Evolutionary conservation across 2,797 vertebrate species (phyloP).

Genomic region (Tapirus indicus): DNA sequence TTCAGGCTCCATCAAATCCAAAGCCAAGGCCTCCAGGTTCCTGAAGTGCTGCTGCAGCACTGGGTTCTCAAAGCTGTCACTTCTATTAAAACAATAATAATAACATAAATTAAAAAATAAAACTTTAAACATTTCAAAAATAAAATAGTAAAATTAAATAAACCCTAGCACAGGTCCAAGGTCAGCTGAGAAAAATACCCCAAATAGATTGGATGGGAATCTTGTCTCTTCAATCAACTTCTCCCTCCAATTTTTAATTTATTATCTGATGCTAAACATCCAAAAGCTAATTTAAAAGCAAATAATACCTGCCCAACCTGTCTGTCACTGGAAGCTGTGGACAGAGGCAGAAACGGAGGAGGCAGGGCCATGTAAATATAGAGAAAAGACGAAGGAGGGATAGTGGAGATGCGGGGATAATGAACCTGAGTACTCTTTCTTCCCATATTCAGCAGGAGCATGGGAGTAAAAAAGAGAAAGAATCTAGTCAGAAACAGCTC

Average conservation of each 20-base stretch:
- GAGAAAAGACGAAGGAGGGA: not conserved
- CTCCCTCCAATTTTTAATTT: not conserved
- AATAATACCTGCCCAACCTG: not conserved
- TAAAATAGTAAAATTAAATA: constrained; percentile 39
- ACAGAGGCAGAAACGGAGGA: not conserved
- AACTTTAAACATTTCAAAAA: not conserved
- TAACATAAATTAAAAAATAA: not conserved
- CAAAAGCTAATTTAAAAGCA: not conserved
- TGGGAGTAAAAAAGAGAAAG: not conserved
- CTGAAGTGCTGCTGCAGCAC: constrained; percentile 96
- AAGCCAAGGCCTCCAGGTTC: constrained; percentile 97
- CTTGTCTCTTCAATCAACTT: not conserved
- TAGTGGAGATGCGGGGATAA: rapidly evolving
- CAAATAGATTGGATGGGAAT: not conserved
- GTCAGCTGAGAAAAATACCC: not conserved
- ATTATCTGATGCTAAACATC: not conserved
- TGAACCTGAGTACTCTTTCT: not conserved
- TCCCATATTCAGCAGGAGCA: not conserved
- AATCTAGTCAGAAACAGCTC: not conserved
- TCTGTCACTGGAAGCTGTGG: not conserved
- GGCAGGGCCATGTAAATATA: not conserved
- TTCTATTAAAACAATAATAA: constrained; percentile 87
- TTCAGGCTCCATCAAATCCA: constrained; percentile 94
- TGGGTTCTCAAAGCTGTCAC: constrained; percentile 97
- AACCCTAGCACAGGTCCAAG: not conserved